Percentiles rank a stretch among this genome's conserved stretches.
These are phyloP conservation scores for Andrena bicolor DNA, from an alignment of 2,888 invertebrate genomes.

Conservation along the genomic window DNA sequence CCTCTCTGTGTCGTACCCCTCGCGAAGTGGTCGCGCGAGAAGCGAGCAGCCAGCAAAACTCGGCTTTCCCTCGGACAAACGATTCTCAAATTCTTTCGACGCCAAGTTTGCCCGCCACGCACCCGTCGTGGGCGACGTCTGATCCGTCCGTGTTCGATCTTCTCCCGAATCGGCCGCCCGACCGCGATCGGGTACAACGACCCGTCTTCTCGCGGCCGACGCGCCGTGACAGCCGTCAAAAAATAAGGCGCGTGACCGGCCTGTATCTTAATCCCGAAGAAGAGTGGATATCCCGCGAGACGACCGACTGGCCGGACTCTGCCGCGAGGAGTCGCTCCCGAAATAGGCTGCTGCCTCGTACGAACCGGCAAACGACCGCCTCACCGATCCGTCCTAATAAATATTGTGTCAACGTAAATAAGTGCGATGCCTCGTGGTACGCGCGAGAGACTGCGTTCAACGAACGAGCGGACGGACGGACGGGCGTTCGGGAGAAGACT, in stretches of 20 bases:
- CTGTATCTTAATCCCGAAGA: constrained; percentile 70
- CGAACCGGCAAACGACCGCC: constrained; percentile 78
- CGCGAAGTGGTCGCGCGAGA: constrained; percentile 61
- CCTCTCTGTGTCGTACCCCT: constrained; percentile 64
- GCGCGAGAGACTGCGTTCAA: constrained; percentile 47
- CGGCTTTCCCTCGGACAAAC: constrained; percentile 11
- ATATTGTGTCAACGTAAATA: constrained; percentile 85
- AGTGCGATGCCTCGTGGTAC: constrained; percentile 77
- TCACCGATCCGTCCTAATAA: constrained; percentile 85
- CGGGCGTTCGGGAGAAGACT: constrained; percentile 47
- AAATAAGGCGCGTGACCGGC: constrained; percentile 63
- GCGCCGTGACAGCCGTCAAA: constrained; percentile 51
- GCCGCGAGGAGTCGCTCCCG: constrained; percentile 62
- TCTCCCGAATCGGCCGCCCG: not conserved
- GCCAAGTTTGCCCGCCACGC: not conserved
- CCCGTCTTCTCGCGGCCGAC: constrained; percentile 8
- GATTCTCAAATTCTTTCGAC: constrained; percentile 11
- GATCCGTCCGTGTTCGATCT: constrained; percentile 7
- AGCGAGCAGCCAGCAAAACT: constrained; percentile 26
- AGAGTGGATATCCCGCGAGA: constrained; percentile 60
- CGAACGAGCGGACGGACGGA: constrained; percentile 28
- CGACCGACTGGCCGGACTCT: constrained; percentile 50
- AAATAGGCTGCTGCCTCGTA: constrained; percentile 73
- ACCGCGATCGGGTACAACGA: constrained; percentile 34
- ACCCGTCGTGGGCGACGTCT: no score